Percentiles rank a stretch among this genome's conserved stretches.
These are phyloP conservation scores for Anguilla pacifica DNA, from an alignment of 2,797 vertebrate species.

Conservation along the genomic window DNA sequence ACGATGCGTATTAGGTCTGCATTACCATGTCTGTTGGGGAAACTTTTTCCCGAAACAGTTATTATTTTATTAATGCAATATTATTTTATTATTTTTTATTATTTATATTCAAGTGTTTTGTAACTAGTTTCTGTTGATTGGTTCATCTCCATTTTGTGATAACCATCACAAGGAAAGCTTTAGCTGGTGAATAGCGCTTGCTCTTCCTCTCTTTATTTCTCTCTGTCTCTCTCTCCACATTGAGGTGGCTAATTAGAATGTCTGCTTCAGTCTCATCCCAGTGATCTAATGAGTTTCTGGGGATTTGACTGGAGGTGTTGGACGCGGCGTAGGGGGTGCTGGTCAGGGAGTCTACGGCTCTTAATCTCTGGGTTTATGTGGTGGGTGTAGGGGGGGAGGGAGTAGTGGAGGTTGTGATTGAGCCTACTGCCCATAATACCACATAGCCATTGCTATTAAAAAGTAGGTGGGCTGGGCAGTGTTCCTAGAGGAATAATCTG, in stretches of 20 bases:
- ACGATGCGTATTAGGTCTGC: not conserved
- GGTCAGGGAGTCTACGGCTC: not conserved
- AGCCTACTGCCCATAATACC: not conserved
- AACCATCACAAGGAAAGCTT: not conserved
- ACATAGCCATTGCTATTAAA: not conserved
- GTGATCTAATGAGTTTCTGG: not conserved
- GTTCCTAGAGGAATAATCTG: not conserved
- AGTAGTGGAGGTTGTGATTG: not conserved
- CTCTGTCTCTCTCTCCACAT: not conserved
- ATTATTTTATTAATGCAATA: too few species aligned
- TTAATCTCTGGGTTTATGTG: not conserved
- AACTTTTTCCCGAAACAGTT: not conserved
- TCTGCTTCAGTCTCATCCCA: constrained; percentile 9
- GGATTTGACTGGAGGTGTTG: constrained; percentile 20
- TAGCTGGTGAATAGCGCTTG: not conserved
- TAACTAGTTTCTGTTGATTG: not conserved
- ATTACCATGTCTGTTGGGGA: not conserved
- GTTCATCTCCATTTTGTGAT: not conserved
- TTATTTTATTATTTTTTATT: too few species aligned
- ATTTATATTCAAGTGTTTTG: not conserved
- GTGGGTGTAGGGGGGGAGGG: not conserved
- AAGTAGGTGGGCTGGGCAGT: not conserved
- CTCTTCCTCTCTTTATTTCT: not conserved
- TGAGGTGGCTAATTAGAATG: constrained; percentile 1
- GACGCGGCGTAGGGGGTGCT: not conserved